A percentile compares a stretch with the other conserved stretches of the same genome.
phyloP scores from a whole-genome alignment of 1,140 invertebrate genomes.

The Eubasilissa regina region DNA sequence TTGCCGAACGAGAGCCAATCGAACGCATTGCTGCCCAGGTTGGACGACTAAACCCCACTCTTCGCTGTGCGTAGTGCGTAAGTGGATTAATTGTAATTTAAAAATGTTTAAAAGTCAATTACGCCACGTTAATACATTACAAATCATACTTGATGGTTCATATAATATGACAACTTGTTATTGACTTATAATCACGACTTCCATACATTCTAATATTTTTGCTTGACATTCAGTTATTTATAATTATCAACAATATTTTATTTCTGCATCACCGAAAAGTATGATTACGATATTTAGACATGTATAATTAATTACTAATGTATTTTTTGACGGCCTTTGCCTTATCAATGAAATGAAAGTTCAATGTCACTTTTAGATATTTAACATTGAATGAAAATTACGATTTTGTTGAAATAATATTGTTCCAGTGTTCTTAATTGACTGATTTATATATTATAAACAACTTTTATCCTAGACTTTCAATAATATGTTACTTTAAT shows the following conservation, averaged over 20 bases:
- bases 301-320: neutral
- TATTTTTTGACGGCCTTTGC: neutral
- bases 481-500: neutral
- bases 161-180: no score
- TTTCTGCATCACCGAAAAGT: conserved; percentile 7
- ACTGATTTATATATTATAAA: neutral
- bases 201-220: no score
- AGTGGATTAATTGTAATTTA: conserved; percentile 69
- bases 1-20: conserved; percentile 78
- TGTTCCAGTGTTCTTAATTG: neutral
- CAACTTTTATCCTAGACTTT: neutral
- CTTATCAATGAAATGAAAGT: conserved; percentile 32
- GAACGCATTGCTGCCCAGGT: conserved; percentile 86
- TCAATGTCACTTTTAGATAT: conserved; percentile 37
- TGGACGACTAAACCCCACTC: conserved; percentile 83
- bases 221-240: neutral
- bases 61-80: conserved; percentile 86
- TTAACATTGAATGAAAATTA: conserved; percentile 32
- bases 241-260: conserved; percentile 14
- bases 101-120: neutral
- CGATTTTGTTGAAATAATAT: neutral
- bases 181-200: no score
- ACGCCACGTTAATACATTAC: neutral
- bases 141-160: neutral
- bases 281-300: conserved; percentile 14